Evolutionary conservation across 2,797 vertebrate genomes (phyloP).

Genomic region (Gallinago stenura): DNA sequence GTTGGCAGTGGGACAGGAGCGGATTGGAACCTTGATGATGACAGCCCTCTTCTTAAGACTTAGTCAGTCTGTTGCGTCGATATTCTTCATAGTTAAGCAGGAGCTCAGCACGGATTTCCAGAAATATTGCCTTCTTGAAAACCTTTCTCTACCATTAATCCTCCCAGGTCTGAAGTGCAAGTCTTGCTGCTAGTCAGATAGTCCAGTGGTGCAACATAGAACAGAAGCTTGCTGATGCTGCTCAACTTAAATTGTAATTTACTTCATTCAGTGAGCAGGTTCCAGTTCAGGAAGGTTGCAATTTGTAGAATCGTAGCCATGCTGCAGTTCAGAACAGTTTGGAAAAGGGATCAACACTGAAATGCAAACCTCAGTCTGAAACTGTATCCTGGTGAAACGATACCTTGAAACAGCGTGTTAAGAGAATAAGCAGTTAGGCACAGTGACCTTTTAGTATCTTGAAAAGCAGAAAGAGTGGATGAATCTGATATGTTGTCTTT

Average conservation of each 20-base stretch:
- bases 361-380: neutral
- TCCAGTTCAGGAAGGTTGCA: neutral
- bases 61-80: neutral
- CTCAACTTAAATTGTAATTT: neutral
- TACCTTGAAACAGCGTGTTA: neutral
- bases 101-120: neutral
- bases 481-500: neutral
- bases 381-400: neutral
- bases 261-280: neutral
- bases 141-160: neutral
- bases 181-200: neutral
- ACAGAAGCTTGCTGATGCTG: neutral
- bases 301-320: fast-evolving
- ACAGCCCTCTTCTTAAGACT: neutral
- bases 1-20: neutral
- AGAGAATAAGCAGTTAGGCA: neutral
- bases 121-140: neutral
- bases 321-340: neutral
- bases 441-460: fast-evolving
- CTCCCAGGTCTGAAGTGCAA: neutral
- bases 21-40: neutral
- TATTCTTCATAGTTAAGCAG: neutral
- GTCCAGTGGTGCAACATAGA: neutral
- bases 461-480: neutral
- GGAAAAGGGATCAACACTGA: neutral